Evolutionary conservation across 2,888 invertebrate species (phyloP).

Genomic region (Tillus elongatus): DNA sequence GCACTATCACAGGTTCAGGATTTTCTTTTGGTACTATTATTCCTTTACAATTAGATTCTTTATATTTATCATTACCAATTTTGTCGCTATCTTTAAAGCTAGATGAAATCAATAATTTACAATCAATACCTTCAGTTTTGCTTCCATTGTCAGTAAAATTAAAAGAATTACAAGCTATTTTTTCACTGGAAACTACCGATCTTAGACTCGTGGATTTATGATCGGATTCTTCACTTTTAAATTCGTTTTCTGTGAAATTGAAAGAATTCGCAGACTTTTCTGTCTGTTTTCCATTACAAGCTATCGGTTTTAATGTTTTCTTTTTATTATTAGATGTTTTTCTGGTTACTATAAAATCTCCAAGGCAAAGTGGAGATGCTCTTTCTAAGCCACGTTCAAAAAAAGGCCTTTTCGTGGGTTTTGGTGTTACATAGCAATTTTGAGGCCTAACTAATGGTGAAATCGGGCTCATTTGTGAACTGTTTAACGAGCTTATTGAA

Average conservation of each 20-base stretch:
- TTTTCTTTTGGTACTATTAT: slow-evolving; percentile 24
- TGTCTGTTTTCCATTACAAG: neutral
- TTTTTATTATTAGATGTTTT: slow-evolving; percentile 26
- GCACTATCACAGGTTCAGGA: no score
- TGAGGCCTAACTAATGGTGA: no score
- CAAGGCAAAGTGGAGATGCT: slow-evolving; percentile 32
- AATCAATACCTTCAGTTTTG: no score
- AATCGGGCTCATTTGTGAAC: slow-evolving; percentile 26
- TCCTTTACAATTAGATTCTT: slow-evolving; percentile 14
- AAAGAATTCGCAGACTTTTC: slow-evolving; percentile 29
- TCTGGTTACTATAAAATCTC: slow-evolving; percentile 33
- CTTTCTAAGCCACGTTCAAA: slow-evolving; percentile 26
- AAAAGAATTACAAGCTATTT: no score
- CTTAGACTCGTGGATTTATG: no score
- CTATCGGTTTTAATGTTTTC: neutral
- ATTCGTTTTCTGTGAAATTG: slow-evolving; percentile 25
- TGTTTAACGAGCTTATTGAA: slow-evolving; percentile 12
- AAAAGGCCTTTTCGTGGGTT: no score
- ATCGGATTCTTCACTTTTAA: no score
- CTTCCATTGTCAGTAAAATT: neutral
- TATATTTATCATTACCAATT: slow-evolving; percentile 31
- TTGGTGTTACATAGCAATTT: no score
- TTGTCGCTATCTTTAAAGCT: slow-evolving; percentile 8
- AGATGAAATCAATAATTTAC: no score
- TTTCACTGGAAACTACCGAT: no score